phyloP scores from a whole-genome alignment of 2,888 invertebrate genomes.

The Didymodactylos carnosus region DNA sequence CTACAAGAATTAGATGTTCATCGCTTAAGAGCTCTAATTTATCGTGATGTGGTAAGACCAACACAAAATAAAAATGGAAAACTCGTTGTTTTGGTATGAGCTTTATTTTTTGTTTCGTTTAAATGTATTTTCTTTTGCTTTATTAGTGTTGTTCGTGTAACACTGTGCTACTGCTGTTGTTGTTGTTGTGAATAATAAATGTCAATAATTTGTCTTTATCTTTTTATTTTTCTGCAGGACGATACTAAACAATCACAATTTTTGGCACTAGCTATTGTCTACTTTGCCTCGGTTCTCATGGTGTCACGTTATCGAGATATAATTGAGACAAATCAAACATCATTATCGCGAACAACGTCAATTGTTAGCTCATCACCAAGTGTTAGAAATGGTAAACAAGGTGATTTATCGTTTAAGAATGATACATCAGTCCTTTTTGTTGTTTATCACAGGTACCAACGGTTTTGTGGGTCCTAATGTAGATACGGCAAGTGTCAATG shows the following conservation, averaged over 20 bases:
- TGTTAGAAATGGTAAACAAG: neutral
- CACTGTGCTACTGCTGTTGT: neutral
- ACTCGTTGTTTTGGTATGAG: slow-evolving; percentile 6
- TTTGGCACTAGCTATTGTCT: slow-evolving; percentile 93
- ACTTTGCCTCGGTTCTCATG: slow-evolving; percentile 98
- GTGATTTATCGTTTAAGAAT: neutral
- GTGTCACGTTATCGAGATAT: slow-evolving; percentile 98
- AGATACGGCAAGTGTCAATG: neutral
- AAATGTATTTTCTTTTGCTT: slow-evolving; percentile 10
- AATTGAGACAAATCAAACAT: slow-evolving; percentile 53
- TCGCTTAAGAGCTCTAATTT: slow-evolving; percentile 84
- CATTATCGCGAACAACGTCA: neutral
- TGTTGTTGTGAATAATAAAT: neutral
- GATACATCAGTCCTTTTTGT: neutral
- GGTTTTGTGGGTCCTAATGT: neutral
- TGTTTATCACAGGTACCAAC: too few relatives aligned
- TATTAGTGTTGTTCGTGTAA: slow-evolving; percentile 11
- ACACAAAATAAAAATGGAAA: slow-evolving; percentile 6
- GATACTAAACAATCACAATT: slow-evolving; percentile 99
- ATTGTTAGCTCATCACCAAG: neutral
- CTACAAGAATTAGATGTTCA: slow-evolving; percentile 98
- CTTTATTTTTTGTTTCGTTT: slow-evolving; percentile 11
- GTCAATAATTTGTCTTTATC: slow-evolving; percentile 19
- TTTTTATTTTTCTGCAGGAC: slow-evolving; percentile 50
- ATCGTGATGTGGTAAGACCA: slow-evolving; percentile 80